Base-by-base conservation (phyloP, 2,888 invertebrate species). In the Suillia variegata region DNA sequence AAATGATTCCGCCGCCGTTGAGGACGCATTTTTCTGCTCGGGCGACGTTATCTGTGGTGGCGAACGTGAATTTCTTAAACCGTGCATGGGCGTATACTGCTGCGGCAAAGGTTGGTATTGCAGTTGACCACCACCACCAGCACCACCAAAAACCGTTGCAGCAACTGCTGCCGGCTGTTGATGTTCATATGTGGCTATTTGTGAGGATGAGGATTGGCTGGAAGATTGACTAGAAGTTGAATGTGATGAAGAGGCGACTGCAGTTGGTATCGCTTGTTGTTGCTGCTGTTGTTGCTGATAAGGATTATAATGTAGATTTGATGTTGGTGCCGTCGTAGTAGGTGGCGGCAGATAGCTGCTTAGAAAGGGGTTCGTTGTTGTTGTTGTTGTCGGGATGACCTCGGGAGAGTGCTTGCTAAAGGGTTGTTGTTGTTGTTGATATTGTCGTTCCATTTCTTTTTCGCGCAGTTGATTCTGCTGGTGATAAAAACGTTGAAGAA, bases 401-500 rank as follows among this genome's bases (percentile, higher is more conserved):
- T 31, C 24, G 15, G 45, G 47, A 47, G 31, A 54, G 21, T 63
- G 54, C 20, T 58, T 17, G 2, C 3, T 20, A 45, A 6, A 18
- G 4, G 13, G 50, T 51, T 48, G 58, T 4, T 47, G 50, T 49
- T 62, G 59, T 1, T 62, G 62, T 17, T 71, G 73, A 8, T 78
- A 71, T 49, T 78, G 76, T 26, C 76, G 71, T 67, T 80, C 80
- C 3, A 76, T 64, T 66, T 82, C 82, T 61, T 77, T 86, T 67
- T 89, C 84, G 64, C 89, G 84, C 67, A 86, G 82, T 78, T 91
- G 91, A 74, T 89, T 89, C 75, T 88, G 90, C 77, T 91, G 91
- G 79, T 91, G 91, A 75, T 89, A 89, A 78, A 90, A 91, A 77
- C 91, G 85, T 78, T 91, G 91, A 67, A 91, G 83, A 61, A 91